phyloP scores from a whole-genome alignment of 2,797 vertebrate genomes.

The Rhincodon typus region DNA sequence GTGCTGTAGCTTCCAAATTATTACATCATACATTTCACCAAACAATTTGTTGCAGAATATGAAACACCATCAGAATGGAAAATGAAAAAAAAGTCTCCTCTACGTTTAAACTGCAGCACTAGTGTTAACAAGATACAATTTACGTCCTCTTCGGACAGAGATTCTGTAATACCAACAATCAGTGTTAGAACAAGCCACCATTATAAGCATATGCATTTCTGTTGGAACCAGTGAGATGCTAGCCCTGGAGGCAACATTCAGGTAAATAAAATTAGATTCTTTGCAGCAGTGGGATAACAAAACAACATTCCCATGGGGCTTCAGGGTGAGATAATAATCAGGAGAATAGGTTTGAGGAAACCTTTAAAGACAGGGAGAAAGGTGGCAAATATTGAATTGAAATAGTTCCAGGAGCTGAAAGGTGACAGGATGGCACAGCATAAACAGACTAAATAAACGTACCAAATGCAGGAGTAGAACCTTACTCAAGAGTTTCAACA shows the following conservation, averaged over 20 bases:
- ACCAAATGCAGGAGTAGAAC: background rate
- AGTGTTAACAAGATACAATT: background rate
- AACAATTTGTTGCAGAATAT: background rate
- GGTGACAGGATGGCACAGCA: background rate
- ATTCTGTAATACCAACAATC: background rate
- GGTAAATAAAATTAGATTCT: background rate
- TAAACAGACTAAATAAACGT: background rate
- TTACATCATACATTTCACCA: background rate
- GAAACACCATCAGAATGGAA: background rate
- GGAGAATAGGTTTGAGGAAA: background rate
- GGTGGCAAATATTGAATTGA: background rate
- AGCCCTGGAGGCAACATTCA: background rate
- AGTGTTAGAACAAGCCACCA: background rate
- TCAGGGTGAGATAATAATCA: background rate
- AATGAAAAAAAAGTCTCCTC: background rate
- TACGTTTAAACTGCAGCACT: background rate
- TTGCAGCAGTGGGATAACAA: background rate
- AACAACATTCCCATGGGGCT: background rate
- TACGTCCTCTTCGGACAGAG: background rate
- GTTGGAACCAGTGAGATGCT: background rate
- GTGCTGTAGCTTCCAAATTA: background rate
- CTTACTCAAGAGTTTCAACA: background rate
- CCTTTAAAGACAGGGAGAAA: background rate
- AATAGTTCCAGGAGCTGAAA: background rate
- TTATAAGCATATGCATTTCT: background rate